Base-by-base conservation (phyloP, 2,113 vertebrate species). In the Nothoprocta perdicaria region DNA sequence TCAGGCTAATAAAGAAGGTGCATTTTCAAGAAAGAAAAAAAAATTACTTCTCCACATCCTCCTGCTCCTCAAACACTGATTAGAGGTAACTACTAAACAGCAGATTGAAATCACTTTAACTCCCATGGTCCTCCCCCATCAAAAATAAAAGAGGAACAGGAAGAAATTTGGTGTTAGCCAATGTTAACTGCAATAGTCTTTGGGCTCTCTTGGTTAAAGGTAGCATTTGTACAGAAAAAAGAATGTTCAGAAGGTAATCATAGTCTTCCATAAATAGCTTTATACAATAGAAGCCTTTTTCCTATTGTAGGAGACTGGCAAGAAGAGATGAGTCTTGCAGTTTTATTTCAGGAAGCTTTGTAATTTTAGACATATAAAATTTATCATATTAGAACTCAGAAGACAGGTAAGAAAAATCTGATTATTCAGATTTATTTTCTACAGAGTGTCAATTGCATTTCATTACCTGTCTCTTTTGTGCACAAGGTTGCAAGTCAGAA, bases 351-450 rank as follows among this genome's bases (percentile, higher is more conserved):
- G 29, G 53, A 72, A 89, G 8, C 86, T 94, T 75, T 79, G 33
- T 53, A 90, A 93, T 79, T 76, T 33, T 68, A 66, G 13, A 58
- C 79, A 92, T 90, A 66, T 92, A 35, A 65, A 57, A 66, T 69
- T 43, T 65, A 48, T 75, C 84, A 86, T 10, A 52, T 72, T n/a
- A 71, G 31, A 80, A 43, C 21, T 66, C 19, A 48, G 17, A 68
- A 40, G 31, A 68, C 4, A 15, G 7, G 15, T 52, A 33, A 80
- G 4, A 75, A 68, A 68, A 68, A 5, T 9, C 10, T 1, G 1
- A 10, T 7, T 6, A 79, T 52, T 86, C 83, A 41, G 22, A 12
- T 68, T 53, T 24, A 31, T 88, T 80, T 29, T 16, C 12, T 46
- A 15, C 10, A 53, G 13, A 62, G 33, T 33, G 14, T 60, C 50